Base-by-base conservation (phyloP, 2,797 vertebrate genomes). In the Sandelia bainsii region DNA sequence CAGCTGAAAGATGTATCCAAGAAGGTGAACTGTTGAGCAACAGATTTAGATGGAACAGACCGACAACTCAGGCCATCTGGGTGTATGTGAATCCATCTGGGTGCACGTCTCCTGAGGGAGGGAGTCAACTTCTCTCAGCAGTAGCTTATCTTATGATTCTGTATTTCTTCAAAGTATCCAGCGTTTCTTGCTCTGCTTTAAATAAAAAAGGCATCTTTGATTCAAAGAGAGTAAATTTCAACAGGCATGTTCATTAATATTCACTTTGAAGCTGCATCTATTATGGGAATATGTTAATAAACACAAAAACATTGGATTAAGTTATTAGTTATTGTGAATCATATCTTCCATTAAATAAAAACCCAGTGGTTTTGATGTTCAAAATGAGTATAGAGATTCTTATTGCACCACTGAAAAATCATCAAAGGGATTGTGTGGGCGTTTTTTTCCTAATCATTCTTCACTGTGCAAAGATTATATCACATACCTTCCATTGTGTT, bases 391-490 rank as follows among this genome's bases (percentile, higher is more conserved):
- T 57, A 17, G 66, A 77, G 70, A 69, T 74, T 79, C 67, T 80
- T 54, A 50, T 81, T 85, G 84, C 84, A 86, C 90, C 72, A 75
- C 45, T 72, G 71, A 64, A 82, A 84, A 80, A 79, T 81, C 80
- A 89, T 86, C 82, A 87, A 75, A 85, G 69, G 83, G 75, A 69
- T 69, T 79, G 72, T 81, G 75, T 72, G 70, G 75, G 78, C 32
- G 58, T 87, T 81, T 80, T 85, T 80, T 88, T 87, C 73, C 87
- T 87, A 87, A 92, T 91, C 86, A 87, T 80, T 87, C 79, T 87
- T 82, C 77, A 74, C 69, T 70, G 79, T 83, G 88, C 87, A 79
- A 75, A 87, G 89, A 91, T 94, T 50, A 65, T 85, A 93, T 94
- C 92, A 88, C 62, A 59, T 66, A 61, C 80, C 82, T 86, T 74